Conservation (phyloP, 2,797 vertebrate genomes). For the Acomys russatus region DNA sequence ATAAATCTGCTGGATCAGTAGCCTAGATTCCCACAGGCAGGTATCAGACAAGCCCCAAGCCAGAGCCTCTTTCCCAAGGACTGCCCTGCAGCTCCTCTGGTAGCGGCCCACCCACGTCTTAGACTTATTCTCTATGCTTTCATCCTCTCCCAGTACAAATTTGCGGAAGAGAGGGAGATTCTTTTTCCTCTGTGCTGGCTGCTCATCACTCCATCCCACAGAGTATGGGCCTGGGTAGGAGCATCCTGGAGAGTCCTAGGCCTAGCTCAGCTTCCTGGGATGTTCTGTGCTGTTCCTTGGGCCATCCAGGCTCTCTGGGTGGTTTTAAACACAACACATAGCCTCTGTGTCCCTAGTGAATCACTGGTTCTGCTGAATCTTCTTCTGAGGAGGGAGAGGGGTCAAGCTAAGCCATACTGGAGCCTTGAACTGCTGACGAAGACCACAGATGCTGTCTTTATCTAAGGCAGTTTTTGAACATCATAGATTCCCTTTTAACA, state of each 20-base stretch:
- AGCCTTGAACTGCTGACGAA: not conserved
- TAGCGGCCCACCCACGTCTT: rapidly evolving
- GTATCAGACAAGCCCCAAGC: rapidly evolving
- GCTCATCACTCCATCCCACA: not conserved
- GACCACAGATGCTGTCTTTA: not conserved
- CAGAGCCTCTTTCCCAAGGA: not conserved
- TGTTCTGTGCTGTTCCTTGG: rapidly evolving
- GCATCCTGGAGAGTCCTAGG: not conserved
- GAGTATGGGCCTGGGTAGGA: rapidly evolving
- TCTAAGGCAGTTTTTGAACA: not conserved
- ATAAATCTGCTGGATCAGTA: not conserved
- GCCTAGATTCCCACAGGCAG: not conserved
- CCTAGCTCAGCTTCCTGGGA: rapidly evolving
- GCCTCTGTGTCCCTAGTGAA: not conserved
- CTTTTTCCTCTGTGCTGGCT: not conserved
- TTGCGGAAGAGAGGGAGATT: not conserved
- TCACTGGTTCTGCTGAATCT: not conserved
- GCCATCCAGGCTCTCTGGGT: not conserved
- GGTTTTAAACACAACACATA: not conserved
- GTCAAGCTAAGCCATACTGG: not conserved
- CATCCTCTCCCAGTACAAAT: not conserved
- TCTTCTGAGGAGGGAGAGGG: not conserved
- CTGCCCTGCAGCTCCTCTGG: not conserved
- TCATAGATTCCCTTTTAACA: not conserved
- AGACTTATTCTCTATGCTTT: not conserved